A percentile compares a stretch with the other conserved stretches of the same genome.
Evolutionary conservation across 1,140 invertebrate species (phyloP).

Genomic region (Probaryconus sp.): DNA sequence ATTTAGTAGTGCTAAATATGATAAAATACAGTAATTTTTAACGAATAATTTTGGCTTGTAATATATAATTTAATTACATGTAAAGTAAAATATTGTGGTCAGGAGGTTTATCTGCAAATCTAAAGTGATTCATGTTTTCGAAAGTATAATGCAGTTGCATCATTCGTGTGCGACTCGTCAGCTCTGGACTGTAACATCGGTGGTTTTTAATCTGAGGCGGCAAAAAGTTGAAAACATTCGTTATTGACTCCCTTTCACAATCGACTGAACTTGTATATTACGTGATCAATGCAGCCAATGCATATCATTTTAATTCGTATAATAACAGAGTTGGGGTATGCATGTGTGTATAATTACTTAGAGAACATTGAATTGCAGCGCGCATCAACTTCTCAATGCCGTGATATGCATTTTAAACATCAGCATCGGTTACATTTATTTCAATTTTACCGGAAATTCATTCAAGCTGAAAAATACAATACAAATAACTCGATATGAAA

Average conservation of each 20-base stretch:
- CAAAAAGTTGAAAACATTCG: slow-evolving; percentile 25
- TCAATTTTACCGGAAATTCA: background rate
- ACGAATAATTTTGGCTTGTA: too few relatives aligned
- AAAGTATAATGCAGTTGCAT: slow-evolving; percentile 3
- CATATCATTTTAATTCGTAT: slow-evolving; percentile 37
- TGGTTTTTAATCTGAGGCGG: background rate
- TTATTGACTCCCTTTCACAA: slow-evolving; percentile 34
- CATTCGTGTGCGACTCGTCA: background rate
- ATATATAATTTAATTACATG: slow-evolving; percentile 8
- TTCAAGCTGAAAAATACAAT: too few relatives aligned
- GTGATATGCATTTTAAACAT: slow-evolving; percentile 16
- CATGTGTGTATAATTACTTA: slow-evolving; percentile 14
- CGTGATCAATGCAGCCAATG: slow-evolving; percentile 24
- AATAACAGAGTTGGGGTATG: slow-evolving; percentile 25
- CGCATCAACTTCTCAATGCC: slow-evolving; percentile 18
- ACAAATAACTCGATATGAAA: too few relatives aligned
- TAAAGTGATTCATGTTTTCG: slow-evolving; percentile 13
- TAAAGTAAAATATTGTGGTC: slow-evolving; percentile 7
- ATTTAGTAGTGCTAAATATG: too few relatives aligned
- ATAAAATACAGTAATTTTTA: too few relatives aligned
- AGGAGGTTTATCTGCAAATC: slow-evolving; percentile 1
- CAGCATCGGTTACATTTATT: background rate
- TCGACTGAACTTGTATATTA: slow-evolving; percentile 17
- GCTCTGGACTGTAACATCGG: background rate
- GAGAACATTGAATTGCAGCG: background rate